Evolutionary conservation across 2,797 vertebrate species (phyloP).

Genomic region (Urophycis tenuis): DNA sequence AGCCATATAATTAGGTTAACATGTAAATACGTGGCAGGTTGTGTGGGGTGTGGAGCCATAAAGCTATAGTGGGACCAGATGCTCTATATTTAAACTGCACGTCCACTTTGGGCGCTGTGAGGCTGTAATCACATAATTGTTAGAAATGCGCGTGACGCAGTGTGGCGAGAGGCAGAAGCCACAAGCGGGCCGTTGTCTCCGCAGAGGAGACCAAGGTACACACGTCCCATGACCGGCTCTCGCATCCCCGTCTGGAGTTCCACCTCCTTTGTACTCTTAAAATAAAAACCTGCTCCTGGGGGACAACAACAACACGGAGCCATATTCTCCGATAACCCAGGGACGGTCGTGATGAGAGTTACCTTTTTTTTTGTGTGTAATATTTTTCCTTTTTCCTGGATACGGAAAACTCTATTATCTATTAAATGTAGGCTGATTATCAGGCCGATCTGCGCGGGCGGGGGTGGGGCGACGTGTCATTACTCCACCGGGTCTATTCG

Average conservation of each 20-base stretch:
- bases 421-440: not conserved
- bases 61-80: slow-evolving; percentile 68
- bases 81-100: slow-evolving; percentile 68
- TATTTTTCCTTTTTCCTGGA: not conserved
- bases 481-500: not conserved
- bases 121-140: slow-evolving; percentile 69
- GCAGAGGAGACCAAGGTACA: slow-evolving; percentile 25
- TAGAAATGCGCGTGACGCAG: slow-evolving; percentile 63
- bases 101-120: slow-evolving; percentile 58
- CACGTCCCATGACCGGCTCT: slow-evolving; percentile 13
- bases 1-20: slow-evolving; percentile 72
- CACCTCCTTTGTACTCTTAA: not conserved
- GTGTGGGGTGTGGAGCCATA: slow-evolving; percentile 63
- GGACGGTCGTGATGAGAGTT: too few species aligned
- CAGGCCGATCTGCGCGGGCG: not conserved
- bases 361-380: too few species aligned
- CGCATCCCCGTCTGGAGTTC: not conserved
- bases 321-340: too few species aligned
- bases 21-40: slow-evolving; percentile 69
- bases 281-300: not conserved
- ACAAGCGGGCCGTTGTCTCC: slow-evolving; percentile 36
- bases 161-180: slow-evolving; percentile 35
- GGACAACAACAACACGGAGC: too few species aligned
- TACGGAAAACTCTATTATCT: not conserved
- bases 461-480: not conserved